A percentile compares a stretch with the other conserved stretches of the same genome.
phyloP scores from a whole-genome alignment of 2,888 invertebrate species.

The Falcaria lacertinaria region DNA sequence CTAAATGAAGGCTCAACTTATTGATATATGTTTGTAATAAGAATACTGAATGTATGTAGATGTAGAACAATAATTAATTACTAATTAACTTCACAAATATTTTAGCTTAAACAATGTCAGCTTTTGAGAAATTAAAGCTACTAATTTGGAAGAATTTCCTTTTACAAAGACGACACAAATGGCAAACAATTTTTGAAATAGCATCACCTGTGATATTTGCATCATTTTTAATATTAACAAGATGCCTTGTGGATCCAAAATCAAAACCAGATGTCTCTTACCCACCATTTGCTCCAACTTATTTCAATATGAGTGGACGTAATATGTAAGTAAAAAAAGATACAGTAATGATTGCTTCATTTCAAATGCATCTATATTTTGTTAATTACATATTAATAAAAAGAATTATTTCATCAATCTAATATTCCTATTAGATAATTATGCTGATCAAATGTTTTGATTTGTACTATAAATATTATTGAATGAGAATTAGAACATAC shows the following conservation, averaged over 20 bases:
- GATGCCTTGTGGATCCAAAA: conserved; percentile 84
- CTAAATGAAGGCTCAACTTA: no score
- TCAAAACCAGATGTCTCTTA: conserved; percentile 55
- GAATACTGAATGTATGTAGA: no score
- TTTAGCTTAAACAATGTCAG: conserved; percentile 38
- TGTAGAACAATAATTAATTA: background rate
- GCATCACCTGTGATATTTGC: conserved; percentile 85
- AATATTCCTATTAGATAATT: no score
- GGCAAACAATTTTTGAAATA: conserved; percentile 86
- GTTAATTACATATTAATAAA: background rate
- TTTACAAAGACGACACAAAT: conserved; percentile 86
- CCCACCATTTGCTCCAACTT: conserved; percentile 60
- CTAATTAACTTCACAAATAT: background rate
- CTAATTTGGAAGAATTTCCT: conserved; percentile 92
- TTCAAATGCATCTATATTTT: background rate
- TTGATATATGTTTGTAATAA: no score
- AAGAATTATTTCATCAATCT: background rate
- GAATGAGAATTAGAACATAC: no score
- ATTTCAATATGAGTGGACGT: conserved; percentile 59
- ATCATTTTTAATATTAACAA: conserved; percentile 84
- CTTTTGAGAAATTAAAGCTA: conserved; percentile 82
- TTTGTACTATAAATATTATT: no score
- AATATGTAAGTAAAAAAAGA: conserved; percentile 54
- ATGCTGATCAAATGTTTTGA: no score
- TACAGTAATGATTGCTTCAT: conserved; percentile 4